Conservation (phyloP, 2,113 vertebrate genomes). For the Paradoxurus hermaphroditus region DNA sequence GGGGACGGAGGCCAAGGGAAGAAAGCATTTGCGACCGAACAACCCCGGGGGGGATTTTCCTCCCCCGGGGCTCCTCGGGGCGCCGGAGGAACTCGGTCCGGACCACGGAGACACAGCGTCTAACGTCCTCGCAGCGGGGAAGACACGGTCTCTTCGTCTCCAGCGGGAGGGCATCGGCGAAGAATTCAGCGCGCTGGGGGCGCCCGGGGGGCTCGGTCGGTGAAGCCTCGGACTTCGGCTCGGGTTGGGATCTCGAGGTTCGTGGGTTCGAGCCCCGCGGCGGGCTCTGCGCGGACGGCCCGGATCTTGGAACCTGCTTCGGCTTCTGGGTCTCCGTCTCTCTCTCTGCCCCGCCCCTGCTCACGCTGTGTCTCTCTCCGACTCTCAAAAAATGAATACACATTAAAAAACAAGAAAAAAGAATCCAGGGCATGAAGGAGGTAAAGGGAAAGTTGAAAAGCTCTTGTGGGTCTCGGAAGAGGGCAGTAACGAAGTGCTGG, state of each 20-base stretch:
- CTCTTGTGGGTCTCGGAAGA: neutral
- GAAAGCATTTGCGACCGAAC: neutral
- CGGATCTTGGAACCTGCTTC: too few species aligned
- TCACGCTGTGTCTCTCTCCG: too few species aligned
- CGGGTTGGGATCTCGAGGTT: too few species aligned
- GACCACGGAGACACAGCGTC: neutral
- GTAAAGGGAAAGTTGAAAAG: neutral
- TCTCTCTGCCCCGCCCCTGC: too few species aligned
- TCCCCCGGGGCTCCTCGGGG: rapidly evolving
- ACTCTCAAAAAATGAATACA: too few species aligned
- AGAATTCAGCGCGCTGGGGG: neutral
- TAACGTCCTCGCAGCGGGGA: rapidly evolving
- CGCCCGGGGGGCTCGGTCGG: too few species aligned
- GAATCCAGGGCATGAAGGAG: neutral
- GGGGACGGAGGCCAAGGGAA: neutral
- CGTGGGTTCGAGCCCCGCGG: too few species aligned
- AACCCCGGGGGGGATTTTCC: neutral
- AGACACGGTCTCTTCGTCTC: neutral
- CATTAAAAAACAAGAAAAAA: neutral
- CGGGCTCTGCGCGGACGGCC: too few species aligned
- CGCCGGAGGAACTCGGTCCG: neutral
- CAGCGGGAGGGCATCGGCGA: neutral
- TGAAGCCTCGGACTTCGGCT: too few species aligned
- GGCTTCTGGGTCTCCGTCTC: too few species aligned
- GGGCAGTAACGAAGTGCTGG: neutral